These are phyloP conservation scores for Drosophila pectinifera DNA, from an alignment of 1,140 invertebrate species.

Conservation along the genomic window DNA sequence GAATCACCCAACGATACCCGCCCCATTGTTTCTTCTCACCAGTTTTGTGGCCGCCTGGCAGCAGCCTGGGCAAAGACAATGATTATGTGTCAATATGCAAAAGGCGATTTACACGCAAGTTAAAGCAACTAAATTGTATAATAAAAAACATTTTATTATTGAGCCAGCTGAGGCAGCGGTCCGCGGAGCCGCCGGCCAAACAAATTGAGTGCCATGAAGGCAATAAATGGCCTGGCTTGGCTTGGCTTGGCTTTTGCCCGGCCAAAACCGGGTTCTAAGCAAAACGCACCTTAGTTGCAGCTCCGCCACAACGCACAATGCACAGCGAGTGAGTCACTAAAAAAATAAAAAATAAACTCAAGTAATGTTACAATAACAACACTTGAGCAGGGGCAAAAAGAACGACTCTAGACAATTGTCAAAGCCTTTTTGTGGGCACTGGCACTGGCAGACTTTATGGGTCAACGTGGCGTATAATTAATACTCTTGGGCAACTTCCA, in stretches of 20 bases:
- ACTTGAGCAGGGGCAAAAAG: slow-evolving; percentile 9
- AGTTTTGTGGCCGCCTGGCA: slow-evolving; percentile 29
- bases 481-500: slow-evolving; percentile 81
- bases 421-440: slow-evolving; percentile 35
- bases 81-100: slow-evolving; percentile 83
- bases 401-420: slow-evolving; percentile 63
- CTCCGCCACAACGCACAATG: slow-evolving; percentile 71
- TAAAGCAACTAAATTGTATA: slow-evolving; percentile 83
- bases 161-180: slow-evolving; percentile 54
- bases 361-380: slow-evolving; percentile 34
- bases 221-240: slow-evolving; percentile 73
- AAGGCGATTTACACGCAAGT: slow-evolving; percentile 82
- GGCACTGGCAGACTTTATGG: slow-evolving; percentile 72
- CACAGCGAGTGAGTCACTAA: slow-evolving; percentile 67
- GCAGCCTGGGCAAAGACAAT: slow-evolving; percentile 65
- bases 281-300: slow-evolving; percentile 69
- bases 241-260: slow-evolving; percentile 15
- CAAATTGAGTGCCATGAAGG: slow-evolving; percentile 83
- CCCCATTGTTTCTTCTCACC: slow-evolving; percentile 39
- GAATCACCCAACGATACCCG: background rate
- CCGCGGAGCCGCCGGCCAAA: slow-evolving; percentile 68
- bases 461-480: slow-evolving; percentile 82
- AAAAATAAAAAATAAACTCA: slow-evolving; percentile 15
- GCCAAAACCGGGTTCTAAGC: slow-evolving; percentile 70
- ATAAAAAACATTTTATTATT: slow-evolving; percentile 83